phyloP scores from a whole-genome alignment of 2,797 vertebrate species.

The Crocodylus rhombifer region DNA sequence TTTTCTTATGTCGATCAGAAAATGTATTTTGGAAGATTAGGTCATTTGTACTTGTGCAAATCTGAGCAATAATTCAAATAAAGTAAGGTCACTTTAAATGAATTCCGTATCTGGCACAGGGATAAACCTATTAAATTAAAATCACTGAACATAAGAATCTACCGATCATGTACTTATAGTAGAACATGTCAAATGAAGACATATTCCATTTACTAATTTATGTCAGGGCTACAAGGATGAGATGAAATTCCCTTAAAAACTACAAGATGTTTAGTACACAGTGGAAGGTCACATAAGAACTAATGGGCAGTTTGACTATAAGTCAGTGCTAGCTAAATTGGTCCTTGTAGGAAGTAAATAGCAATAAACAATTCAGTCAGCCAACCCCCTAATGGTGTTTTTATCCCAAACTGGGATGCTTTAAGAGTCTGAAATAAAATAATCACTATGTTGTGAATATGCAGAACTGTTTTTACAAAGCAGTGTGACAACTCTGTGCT shows the following conservation, averaged over 20 bases:
- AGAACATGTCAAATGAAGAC: slow-evolving; percentile 75
- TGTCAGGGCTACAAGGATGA: slow-evolving; percentile 15
- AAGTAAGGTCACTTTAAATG: slow-evolving; percentile 82
- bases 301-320: background rate
- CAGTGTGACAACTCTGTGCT: background rate
- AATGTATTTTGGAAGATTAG: slow-evolving; percentile 79
- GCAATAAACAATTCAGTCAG: background rate
- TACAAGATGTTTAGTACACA: slow-evolving; percentile 9
- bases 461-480: background rate
- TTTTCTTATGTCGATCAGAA: slow-evolving; percentile 78
- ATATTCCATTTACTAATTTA: slow-evolving; percentile 70
- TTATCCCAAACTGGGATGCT: background rate
- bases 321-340: slow-evolving; percentile 8
- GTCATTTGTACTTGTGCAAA: slow-evolving; percentile 78
- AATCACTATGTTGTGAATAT: background rate
- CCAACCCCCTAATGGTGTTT: background rate
- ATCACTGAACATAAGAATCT: slow-evolving; percentile 64
- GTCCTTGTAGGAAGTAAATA: background rate
- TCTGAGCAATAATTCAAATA: slow-evolving; percentile 78
- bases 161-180: slow-evolving; percentile 63
- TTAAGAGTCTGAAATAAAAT: background rate
- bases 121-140: slow-evolving; percentile 78
- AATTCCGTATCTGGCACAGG: slow-evolving; percentile 61
- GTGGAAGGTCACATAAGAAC: slow-evolving; percentile 33
- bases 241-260: slow-evolving; percentile 44